Percentiles rank a stretch among this genome's conserved stretches.
Conservation (phyloP, 2,888 invertebrate species). For the Dione juno region DNA sequence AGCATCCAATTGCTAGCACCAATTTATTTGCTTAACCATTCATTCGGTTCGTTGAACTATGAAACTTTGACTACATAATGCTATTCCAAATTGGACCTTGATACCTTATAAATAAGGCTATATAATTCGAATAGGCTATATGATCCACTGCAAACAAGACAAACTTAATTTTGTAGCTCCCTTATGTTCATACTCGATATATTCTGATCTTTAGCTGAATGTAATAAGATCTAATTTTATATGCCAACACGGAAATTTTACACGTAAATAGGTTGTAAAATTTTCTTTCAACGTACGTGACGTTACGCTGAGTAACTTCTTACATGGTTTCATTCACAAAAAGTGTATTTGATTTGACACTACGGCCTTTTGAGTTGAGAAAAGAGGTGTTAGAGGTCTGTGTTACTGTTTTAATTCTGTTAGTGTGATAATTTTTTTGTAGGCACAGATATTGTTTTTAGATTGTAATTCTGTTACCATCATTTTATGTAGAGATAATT, state of each 20-base stretch:
- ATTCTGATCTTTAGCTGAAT: constrained; percentile 30
- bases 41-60: constrained; percentile 68
- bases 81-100: constrained; percentile 43
- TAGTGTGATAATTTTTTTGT: not conserved
- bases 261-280: constrained; percentile 41
- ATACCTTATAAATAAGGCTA: constrained; percentile 30
- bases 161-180: constrained; percentile 39
- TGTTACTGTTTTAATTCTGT: constrained; percentile 9
- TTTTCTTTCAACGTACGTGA: constrained; percentile 61
- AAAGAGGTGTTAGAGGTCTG: constrained; percentile 37
- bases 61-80: constrained; percentile 31
- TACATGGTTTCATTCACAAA: constrained; percentile 58
- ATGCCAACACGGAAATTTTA: not conserved
- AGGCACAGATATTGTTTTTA: not conserved
- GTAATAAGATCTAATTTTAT: constrained; percentile 16
- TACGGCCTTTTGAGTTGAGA: constrained; percentile 47
- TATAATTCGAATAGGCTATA: constrained; percentile 29
- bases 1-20: constrained; percentile 61
- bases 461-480: too few relatives aligned
- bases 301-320: constrained; percentile 56
- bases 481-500: too few relatives aligned
- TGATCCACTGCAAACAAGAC: constrained; percentile 30
- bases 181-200: constrained; percentile 3
- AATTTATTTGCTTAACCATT: constrained; percentile 72
- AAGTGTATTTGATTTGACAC: constrained; percentile 60